Percentiles rank a stretch among this genome's conserved stretches.
Conservation (phyloP, 2,113 vertebrate genomes). For the Nipponia nippon region DNA sequence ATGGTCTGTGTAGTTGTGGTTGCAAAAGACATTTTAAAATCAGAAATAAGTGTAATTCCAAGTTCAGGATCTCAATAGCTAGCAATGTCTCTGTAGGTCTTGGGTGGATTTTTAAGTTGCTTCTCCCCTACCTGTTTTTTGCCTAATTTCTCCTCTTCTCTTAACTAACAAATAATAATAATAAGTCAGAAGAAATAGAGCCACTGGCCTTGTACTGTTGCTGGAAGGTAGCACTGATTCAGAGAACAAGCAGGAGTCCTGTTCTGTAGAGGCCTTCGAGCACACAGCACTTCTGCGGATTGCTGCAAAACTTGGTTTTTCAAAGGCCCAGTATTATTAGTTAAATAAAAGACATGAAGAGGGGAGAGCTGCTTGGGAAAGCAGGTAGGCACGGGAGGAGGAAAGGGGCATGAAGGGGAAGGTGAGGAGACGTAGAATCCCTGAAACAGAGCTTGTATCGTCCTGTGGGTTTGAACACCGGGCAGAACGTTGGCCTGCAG, state of each 20-base stretch:
- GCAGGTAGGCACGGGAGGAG: not conserved
- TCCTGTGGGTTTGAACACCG: not conserved
- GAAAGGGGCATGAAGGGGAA: not conserved
- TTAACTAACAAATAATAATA: not conserved
- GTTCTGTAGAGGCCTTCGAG: not conserved
- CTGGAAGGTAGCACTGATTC: not conserved
- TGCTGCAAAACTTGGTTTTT: not conserved
- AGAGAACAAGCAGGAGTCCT: not conserved
- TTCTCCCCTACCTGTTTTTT: not conserved
- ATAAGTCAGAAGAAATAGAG: not conserved
- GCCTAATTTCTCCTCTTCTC: not conserved
- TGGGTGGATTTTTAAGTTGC: not conserved
- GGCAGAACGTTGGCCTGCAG: not conserved
- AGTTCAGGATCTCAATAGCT: not conserved
- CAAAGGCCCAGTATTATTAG: not conserved
- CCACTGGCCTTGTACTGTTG: not conserved
- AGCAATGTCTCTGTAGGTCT: not conserved
- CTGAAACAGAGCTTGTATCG: not conserved
- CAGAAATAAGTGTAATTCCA: not conserved
- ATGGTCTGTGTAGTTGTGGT: too few relatives aligned
- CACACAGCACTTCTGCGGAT: not conserved
- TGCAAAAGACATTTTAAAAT: not conserved
- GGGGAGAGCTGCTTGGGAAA: not conserved
- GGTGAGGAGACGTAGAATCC: not conserved
- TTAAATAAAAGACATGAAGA: not conserved